These are phyloP conservation scores for Virgularia gustaviana DNA, from an alignment of 92 coral and sea anemone genomes.

Conservation along the genomic window DNA sequence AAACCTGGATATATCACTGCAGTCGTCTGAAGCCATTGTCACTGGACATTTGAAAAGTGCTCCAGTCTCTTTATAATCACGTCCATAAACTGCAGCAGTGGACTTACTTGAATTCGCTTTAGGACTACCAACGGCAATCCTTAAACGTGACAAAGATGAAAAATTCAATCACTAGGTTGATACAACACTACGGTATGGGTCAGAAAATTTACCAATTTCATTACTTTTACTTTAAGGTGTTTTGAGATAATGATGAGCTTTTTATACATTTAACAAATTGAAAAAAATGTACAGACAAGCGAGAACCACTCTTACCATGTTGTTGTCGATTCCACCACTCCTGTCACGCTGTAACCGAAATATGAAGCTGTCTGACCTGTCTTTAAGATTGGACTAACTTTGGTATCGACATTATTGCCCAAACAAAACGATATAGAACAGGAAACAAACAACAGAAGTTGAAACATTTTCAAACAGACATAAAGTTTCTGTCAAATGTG, in stretches of 20 bases:
- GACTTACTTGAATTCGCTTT: conserved; percentile 6
- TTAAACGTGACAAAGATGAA: neutral
- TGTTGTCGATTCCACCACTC: too few species aligned
- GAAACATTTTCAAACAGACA: conserved; percentile 24
- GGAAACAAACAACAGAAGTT: conserved; percentile 28
- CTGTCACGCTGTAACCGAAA: conserved; percentile 36
- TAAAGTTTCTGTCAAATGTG: too few species aligned
- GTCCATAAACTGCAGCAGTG: neutral
- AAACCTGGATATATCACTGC: conserved; percentile 7
- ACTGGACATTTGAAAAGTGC: conserved; percentile 26
- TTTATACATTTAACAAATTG: neutral
- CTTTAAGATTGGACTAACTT: conserved; percentile 31
- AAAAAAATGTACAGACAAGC: neutral
- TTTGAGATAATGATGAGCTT: neutral
- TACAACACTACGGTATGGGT: too few species aligned
- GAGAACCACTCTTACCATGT: neutral
- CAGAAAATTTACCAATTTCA: too few species aligned
- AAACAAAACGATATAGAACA: conserved; percentile 1
- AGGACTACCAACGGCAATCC: conserved; percentile 39
- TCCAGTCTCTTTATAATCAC: neutral
- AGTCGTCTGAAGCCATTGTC: neutral
- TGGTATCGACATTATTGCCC: conserved; percentile 9
- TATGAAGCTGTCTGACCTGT: neutral
- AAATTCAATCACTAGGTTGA: neutral
- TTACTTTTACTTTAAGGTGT: too few species aligned